phyloP scores from a whole-genome alignment of 2,888 invertebrate genomes.

The Hydraecia micacea region DNA sequence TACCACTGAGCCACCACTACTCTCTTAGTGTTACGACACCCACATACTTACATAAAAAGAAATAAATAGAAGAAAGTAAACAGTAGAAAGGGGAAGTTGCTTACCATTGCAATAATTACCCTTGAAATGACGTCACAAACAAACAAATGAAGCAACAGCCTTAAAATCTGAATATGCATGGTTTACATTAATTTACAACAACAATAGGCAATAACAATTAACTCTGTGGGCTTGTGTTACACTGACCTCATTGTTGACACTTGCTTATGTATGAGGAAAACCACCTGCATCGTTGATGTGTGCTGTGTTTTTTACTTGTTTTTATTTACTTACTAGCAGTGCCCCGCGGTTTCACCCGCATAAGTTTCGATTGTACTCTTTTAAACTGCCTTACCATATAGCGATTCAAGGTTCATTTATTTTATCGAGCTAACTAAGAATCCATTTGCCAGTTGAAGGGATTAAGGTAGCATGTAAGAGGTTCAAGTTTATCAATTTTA shows the following conservation, averaged over 20 bases:
- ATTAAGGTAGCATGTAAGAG: neutral
- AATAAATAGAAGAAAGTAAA: no score
- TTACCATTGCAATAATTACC: neutral
- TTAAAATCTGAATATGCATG: conserved; percentile 54
- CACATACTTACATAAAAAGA: no score
- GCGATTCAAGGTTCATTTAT: conserved; percentile 14
- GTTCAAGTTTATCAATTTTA: conserved; percentile 2
- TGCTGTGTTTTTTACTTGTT: neutral
- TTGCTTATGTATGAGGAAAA: conserved; percentile 33
- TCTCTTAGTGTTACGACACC: neutral
- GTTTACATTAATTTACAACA: conserved; percentile 57
- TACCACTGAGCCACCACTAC: no score
- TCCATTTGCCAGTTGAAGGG: conserved; percentile 2
- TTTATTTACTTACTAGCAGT: neutral
- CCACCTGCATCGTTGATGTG: conserved; percentile 21
- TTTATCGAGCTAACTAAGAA: conserved; percentile 4
- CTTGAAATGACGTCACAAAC: conserved; percentile 13
- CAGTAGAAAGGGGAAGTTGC: neutral
- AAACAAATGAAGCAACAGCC: conserved; percentile 31
- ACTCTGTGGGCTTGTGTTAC: conserved; percentile 46
- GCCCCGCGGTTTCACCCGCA: no score
- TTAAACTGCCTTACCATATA: neutral
- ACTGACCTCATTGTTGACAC: conserved; percentile 62
- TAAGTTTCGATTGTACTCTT: neutral
- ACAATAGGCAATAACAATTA: conserved; percentile 71